Evolutionary conservation across 2,888 invertebrate genomes (phyloP).

Genomic region (Biston stratarius): DNA sequence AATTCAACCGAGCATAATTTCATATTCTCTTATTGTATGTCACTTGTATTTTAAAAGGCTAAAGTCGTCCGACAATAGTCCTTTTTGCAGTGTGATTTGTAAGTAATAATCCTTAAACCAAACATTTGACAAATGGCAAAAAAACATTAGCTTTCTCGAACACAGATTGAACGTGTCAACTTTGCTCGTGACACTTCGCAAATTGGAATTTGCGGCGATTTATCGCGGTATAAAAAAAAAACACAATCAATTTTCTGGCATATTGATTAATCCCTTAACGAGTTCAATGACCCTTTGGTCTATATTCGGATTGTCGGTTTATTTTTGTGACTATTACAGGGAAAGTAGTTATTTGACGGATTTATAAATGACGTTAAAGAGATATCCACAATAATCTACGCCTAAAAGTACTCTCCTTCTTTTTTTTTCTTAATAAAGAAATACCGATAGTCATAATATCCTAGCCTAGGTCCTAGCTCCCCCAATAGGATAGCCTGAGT

Average conservation of each 20-base stretch:
- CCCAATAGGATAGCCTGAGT: no score
- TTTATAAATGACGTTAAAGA: no score
- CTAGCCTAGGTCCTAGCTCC: no score
- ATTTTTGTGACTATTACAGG: not conserved
- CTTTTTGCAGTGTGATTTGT: constrained; percentile 14
- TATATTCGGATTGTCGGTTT: constrained; percentile 19
- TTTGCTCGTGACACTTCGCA: constrained; percentile 67
- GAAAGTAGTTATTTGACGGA: no score
- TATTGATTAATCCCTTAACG: constrained; percentile 52
- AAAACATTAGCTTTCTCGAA: constrained; percentile 49
- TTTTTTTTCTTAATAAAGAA: no score
- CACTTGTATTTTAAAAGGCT: not conserved
- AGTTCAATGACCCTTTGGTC: constrained; percentile 47
- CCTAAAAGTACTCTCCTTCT: no score
- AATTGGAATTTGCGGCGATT: constrained; percentile 63
- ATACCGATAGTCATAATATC: no score
- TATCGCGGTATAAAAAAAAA: constrained; percentile 55
- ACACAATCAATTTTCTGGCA: constrained; percentile 57
- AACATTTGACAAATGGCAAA: constrained; percentile 64
- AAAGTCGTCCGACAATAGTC: not conserved
- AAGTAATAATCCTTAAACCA: not conserved
- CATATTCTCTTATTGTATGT: not conserved
- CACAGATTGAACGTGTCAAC: constrained; percentile 62
- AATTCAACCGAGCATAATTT: no score
- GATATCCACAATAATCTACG: no score